Evolutionary conservation across 2,113 vertebrate species (phyloP).

Genomic region (Neotoma lepida): DNA sequence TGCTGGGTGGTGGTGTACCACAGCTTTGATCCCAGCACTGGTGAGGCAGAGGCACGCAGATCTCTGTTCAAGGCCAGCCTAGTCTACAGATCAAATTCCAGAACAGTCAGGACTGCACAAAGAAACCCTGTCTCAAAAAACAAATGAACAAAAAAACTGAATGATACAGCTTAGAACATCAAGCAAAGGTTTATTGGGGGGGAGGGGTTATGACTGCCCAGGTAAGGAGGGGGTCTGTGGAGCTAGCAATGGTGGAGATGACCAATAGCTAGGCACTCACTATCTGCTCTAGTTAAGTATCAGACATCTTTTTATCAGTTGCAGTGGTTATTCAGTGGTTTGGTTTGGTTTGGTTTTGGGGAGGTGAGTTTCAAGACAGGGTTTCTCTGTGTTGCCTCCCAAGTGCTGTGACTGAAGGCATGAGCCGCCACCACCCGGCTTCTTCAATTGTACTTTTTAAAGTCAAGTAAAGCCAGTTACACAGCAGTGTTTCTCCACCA

Average conservation of each 20-base stretch:
- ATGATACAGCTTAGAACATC: fast-evolving
- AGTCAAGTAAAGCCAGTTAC: fast-evolving
- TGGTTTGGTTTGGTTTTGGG: too few species aligned
- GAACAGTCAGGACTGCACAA: background rate
- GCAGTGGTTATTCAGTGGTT: too few species aligned
- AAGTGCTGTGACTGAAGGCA: background rate
- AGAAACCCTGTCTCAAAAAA: background rate
- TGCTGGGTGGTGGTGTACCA: too few species aligned
- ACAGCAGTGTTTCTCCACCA: background rate
- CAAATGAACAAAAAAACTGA: background rate
- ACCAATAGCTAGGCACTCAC: background rate
- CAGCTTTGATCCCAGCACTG: background rate
- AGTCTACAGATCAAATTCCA: background rate
- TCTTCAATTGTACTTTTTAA: background rate
- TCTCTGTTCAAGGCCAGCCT: background rate
- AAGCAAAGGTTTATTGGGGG: background rate
- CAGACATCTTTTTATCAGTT: background rate
- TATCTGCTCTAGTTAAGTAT: background rate
- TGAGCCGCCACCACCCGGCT: background rate
- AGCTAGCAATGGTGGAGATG: fast-evolving
- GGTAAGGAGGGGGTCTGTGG: background rate
- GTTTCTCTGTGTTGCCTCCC: background rate
- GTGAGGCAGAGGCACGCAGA: background rate
- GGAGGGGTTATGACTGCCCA: fast-evolving
- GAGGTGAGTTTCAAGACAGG: background rate